Evolutionary conservation across 2,888 invertebrate genomes (phyloP), one percentile per base, ranked within the genome.

Genomic region (Acrocera orbiculus): DNA sequence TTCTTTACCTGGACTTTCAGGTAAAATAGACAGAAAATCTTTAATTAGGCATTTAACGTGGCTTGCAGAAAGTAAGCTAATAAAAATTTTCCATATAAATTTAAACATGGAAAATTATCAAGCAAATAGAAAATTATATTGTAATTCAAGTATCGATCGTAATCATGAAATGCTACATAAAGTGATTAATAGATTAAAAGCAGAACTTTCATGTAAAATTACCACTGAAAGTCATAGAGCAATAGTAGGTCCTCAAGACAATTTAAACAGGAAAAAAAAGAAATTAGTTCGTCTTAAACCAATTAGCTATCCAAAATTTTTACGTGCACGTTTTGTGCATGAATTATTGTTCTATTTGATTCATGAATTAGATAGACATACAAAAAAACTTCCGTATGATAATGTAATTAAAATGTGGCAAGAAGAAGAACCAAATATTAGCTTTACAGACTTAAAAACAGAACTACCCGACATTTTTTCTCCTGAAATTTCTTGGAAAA

Each of bases 301-400:
- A n/a, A n/a, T n/a, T n/a, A n/a, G n/a, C n/a, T n/a, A n/a, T 1
- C 52, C 78, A 1, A 81, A 80, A 56, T 75, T 76, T 49, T 56
- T 71, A 9, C 63, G 78, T 27, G 69, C 76, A 55, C 64, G 70
- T 38, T 56, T 67, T 3, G 48, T 81, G 25, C 82, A 85, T 49
- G 66, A 73, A 43, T 66, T 74, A 42, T 49, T 85, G 10, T 78
- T 66, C 53, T 78, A 80, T 50, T 50, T 81, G n/a, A 61, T 73
- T 6, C 71, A 73, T 45, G 69, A 65, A 27, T 64, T 22, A 16
- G 23, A 8, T 32, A 38, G 10, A 27, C 32, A 23, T 2, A 6
- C 22, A 19, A 5, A n/a, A 7, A 6, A 36, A 9, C 44, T 52
- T n/a, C 43, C 56, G 33, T 45, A 42, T 2, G 38, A 42, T 7